Evolutionary conservation across 2,797 vertebrate genomes (phyloP), one percentile per base, ranked within the genome.

Genomic region (Falco novaeseelandiae): DNA sequence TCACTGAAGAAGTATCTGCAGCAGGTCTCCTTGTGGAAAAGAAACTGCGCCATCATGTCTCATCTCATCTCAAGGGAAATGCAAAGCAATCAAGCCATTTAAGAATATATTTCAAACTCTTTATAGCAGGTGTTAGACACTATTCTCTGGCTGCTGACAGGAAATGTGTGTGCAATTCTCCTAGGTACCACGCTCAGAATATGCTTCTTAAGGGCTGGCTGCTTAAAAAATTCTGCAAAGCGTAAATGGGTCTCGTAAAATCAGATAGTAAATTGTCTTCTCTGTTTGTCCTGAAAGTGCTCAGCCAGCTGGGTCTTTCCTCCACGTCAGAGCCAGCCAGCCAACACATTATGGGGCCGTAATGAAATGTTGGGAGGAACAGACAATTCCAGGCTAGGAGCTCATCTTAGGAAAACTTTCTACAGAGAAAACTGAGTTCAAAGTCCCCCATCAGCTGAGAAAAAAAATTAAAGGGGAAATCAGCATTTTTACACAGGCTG

Each of bases 81-180:
- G 83, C 87, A 91, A 58, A 94, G 95, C 84, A 96, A 97, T 97
- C 97, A 96, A 93, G 87, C 34, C 93, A 90, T 95, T 95, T 97
- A 96, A 94, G 92, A 96, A 92, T 93, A 89, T 95, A 96, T 93
- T 92, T 97, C 90, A 91, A 69, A 89, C 88, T 93, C 82, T 87
- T 94, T 92, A 65, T 83, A 93, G 94, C 96, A 95, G 96, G 90
- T 94, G 94, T 94, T 96, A 96, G 86, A 83, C 80, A 73, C 85
- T 48, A 13, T 95, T 97, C 87, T 94, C 58, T 0, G n/a, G 51
- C 94, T 97, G 93, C 89, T 97, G 91, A 97, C 94, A 95, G 95
- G 95, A 95, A 96, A 96, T 89, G 71, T 95, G 93, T 80, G 79
- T 83, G 92, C 84, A 96, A 86, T 93, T 95, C 95, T 95, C 94